Evolutionary conservation across 1,140 invertebrate species (phyloP).

Genomic region (Andrena cerasifolii): DNA sequence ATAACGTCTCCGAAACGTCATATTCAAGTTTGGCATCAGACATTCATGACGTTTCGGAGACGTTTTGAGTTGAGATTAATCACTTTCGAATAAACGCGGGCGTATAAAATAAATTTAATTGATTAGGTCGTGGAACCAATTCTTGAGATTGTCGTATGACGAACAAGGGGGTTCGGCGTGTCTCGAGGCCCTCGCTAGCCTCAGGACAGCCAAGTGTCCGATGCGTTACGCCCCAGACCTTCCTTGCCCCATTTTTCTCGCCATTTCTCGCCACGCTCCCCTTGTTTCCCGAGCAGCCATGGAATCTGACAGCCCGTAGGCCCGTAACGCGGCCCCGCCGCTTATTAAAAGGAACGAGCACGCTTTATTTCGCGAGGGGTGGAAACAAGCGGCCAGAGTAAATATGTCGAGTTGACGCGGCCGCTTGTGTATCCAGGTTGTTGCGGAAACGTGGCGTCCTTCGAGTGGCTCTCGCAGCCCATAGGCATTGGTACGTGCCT

Average conservation of each 20-base stretch:
- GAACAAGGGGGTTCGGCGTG: background rate
- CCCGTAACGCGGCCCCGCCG: slow-evolving; percentile 27
- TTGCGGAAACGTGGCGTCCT: slow-evolving; percentile 43
- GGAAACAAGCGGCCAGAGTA: slow-evolving; percentile 41
- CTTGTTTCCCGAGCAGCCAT: slow-evolving; percentile 8
- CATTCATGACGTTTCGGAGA: no score
- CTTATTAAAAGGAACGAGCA: slow-evolving; percentile 50
- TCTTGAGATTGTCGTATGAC: no score
- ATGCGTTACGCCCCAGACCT: slow-evolving; percentile 12
- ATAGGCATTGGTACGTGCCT: slow-evolving; percentile 32
- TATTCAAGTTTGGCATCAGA: no score
- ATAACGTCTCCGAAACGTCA: no score
- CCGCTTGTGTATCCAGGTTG: slow-evolving; percentile 30
- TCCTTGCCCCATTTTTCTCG: slow-evolving; percentile 15
- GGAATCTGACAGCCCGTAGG: slow-evolving; percentile 44
- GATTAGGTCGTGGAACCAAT: no score
- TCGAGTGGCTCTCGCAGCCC: slow-evolving; percentile 39
- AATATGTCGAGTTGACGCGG: slow-evolving; percentile 35
- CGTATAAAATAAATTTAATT: no score
- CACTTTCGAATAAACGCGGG: no score
- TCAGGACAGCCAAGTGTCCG: background rate
- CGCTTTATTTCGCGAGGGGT: slow-evolving; percentile 44
- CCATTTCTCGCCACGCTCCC: slow-evolving; percentile 17
- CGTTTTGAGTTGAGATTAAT: no score
- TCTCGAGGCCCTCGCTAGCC: background rate